phyloP scores from a whole-genome alignment of 2,888 invertebrate genomes.

The Cylindroiulus punctatus region DNA sequence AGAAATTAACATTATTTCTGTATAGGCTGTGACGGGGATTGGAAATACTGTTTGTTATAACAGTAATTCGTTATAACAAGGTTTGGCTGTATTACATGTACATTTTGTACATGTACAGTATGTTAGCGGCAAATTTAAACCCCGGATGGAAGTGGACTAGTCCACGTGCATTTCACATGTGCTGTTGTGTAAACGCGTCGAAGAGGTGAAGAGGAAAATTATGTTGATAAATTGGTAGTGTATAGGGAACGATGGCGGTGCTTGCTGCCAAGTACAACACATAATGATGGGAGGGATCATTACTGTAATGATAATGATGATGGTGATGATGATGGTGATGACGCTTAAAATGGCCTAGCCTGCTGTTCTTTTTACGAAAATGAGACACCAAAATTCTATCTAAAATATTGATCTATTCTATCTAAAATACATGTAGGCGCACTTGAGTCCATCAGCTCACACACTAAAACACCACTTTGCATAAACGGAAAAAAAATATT shows the following conservation, averaged over 20 bases:
- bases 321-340: background rate
- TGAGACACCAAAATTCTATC: background rate
- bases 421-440: background rate
- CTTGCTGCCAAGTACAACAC: conserved; percentile 39
- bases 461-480: background rate
- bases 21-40: too few relatives aligned
- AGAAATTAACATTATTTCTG: too few relatives aligned
- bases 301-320: conserved; percentile 18
- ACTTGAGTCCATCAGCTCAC: background rate
- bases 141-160: background rate
- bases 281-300: conserved; percentile 2
- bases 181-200: background rate
- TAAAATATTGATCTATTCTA: too few relatives aligned
- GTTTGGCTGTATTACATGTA: too few relatives aligned
- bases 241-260: conserved; percentile 16
- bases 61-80: too few relatives aligned
- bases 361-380: background rate
- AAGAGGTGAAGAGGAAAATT: conserved; percentile 3
- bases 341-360: background rate
- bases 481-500: background rate
- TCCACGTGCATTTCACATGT: background rate
- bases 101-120: too few relatives aligned
- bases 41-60: too few relatives aligned
- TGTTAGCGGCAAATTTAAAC: too few relatives aligned
- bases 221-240: conserved; percentile 12